Conservation (phyloP, 2,888 invertebrate species). For the Lepidocyrtoides sp. region DNA sequence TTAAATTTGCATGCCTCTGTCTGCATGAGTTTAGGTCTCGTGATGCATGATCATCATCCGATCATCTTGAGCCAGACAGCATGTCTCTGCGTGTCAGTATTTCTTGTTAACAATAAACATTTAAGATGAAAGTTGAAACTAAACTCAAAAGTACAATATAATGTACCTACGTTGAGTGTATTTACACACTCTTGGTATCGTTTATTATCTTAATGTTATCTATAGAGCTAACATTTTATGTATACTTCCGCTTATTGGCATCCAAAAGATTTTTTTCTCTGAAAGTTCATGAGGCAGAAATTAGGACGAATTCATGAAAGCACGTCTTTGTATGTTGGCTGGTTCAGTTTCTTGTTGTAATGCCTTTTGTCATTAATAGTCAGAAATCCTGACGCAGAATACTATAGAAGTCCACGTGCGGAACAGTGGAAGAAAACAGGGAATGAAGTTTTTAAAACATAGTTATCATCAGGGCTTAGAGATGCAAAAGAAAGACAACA, state of each 20-base stretch:
- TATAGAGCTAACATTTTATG: no score
- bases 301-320: neutral
- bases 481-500: no score
- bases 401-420: no score
- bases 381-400: no score
- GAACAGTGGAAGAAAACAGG: no score
- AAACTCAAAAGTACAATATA: no score
- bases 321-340: neutral
- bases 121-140: no score
- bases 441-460: neutral
- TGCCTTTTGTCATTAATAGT: no score
- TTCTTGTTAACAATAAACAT: neutral
- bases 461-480: no score
- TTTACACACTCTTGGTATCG: no score
- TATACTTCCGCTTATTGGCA: neutral
- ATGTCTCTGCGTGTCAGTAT: conserved; percentile 5
- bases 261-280: neutral
- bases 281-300: neutral
- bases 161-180: no score
- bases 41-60: conserved; percentile 27
- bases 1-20: neutral
- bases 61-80: conserved; percentile 51
- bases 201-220: no score
- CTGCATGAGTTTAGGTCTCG: neutral
- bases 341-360: neutral